Base-by-base conservation (phyloP, 2,888 invertebrate species). In the Onthophagus sagittarius region DNA sequence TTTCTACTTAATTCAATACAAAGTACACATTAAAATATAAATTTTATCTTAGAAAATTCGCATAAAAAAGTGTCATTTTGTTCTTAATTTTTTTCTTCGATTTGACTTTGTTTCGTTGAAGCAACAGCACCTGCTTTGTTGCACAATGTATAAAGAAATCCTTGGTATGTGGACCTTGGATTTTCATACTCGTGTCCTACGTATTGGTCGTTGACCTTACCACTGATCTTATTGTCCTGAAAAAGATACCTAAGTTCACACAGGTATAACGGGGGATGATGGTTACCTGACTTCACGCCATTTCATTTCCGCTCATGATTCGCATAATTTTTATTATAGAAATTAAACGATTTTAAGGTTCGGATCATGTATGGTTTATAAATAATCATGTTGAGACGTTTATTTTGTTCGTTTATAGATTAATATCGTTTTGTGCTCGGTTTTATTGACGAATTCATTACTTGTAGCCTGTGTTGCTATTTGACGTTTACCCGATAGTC, bases 121-220 rank as follows among this genome's bases (percentile, higher is more conserved):
- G 23, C 71, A 65, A 62, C 39, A 71, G 11, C 11, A 53, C 39
- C 11, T 53, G 7, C 11, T 71, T 70, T 71, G 73, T 39, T 69
- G 65, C 70, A 62, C 71, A 70, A 75, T 73, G 71, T 69, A 53
- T 53, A 53, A 72, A 80, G 78, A 78, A 77, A 81, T 81, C 81
- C 80, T 81, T 82, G 81, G 81, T 81, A 81, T 82, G 80, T 75
- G 78, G 82, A 82, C 83, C 83, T 83, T 83, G 83, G 82, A 81
- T 77, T 70, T 75, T 74, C 72, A 67, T 5, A 23, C 64, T 64
- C 64, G 7, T 31, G 23, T 76, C 74, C 77, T 79, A 79, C 79
- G 80, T 65, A 70, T 70, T 75, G 75, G 79, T 76, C 78, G 76
- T 77, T 77, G 77, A 78, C 77, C 78, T 75, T 75, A 71, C 62